phyloP scores from a whole-genome alignment of 2,113 vertebrate species.

The Gila orcuttii region DNA sequence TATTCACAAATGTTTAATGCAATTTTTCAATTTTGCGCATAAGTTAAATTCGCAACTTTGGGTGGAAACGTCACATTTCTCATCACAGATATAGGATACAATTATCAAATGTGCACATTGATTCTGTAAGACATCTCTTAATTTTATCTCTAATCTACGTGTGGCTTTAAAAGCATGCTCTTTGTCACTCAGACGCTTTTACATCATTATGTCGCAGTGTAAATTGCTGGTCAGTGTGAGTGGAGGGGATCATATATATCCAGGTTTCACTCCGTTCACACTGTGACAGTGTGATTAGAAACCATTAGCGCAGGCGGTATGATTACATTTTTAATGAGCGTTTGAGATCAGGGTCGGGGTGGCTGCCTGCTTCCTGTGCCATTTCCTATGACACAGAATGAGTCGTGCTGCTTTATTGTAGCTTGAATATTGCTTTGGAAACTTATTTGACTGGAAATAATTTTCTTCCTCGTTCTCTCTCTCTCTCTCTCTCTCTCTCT shows the following conservation, averaged over 20 bases:
- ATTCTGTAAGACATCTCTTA: constrained; percentile 16
- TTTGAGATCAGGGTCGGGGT: constrained; percentile 22
- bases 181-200: constrained; percentile 9
- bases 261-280: constrained; percentile 59
- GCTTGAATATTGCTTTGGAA: constrained; percentile 42
- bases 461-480: background rate
- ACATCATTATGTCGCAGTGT: constrained; percentile 10
- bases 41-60: no score
- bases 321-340: constrained; percentile 58
- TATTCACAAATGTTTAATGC: no score
- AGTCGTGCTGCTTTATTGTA: constrained; percentile 29
- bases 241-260: constrained; percentile 36
- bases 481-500: background rate
- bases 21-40: no score
- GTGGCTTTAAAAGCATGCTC: constrained; percentile 23
- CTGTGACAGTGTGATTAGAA: constrained; percentile 65
- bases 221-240: constrained; percentile 35
- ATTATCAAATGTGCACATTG: background rate
- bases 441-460: background rate
- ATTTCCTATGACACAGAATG: constrained; percentile 39
- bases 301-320: constrained; percentile 59
- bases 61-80: background rate
- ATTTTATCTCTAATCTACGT: background rate
- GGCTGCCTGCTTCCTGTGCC: constrained; percentile 13
- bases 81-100: background rate